Evolutionary conservation across 2,888 invertebrate genomes (phyloP).

Genomic region (Nebria salina): DNA sequence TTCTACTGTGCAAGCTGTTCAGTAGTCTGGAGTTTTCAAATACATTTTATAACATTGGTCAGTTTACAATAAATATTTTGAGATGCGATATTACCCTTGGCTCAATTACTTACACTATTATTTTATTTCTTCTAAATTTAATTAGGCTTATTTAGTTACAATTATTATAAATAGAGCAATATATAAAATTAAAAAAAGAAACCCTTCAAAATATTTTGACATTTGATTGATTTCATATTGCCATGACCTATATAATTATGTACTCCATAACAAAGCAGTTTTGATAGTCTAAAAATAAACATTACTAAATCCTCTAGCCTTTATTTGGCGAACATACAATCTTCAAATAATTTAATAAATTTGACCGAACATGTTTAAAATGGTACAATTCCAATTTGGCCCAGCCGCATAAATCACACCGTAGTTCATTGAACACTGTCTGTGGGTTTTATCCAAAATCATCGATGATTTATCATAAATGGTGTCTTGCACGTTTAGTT

Average conservation of each 20-base stretch:
- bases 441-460: conserved; percentile 11
- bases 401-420: conserved; percentile 15
- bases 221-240: not conserved
- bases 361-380: not conserved
- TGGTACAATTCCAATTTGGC: not conserved
- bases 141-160: not conserved
- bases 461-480: conserved; percentile 18
- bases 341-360: not conserved
- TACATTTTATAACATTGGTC: too few relatives aligned
- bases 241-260: too few relatives aligned
- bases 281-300: not conserved
- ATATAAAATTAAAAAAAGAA: not conserved
- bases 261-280: too few relatives aligned
- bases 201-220: not conserved
- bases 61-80: too few relatives aligned
- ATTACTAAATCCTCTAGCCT: not conserved
- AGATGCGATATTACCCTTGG: too few relatives aligned
- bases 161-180: not conserved
- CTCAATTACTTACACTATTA: too few relatives aligned
- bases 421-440: conserved; percentile 9
- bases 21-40: too few relatives aligned
- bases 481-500: conserved; percentile 1
- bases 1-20: too few relatives aligned
- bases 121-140: too few relatives aligned
- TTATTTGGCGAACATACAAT: not conserved